Evolutionary conservation across 2,888 invertebrate genomes (phyloP), one percentile per base, ranked within the genome.

Genomic region (Pristionchus arcanus): DNA sequence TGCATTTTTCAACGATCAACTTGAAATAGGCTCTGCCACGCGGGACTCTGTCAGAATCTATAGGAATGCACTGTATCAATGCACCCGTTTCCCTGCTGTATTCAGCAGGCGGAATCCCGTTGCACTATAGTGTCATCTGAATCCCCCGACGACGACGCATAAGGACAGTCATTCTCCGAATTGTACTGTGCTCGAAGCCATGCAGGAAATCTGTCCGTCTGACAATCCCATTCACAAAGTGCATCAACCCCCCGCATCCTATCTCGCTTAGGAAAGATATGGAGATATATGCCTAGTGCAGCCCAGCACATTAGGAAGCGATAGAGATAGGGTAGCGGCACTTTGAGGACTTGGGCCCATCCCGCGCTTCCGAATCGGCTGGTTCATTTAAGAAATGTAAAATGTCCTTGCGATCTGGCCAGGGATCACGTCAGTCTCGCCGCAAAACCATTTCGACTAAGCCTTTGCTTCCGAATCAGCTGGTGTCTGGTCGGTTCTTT

Each of bases 261-360:
- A 49, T 49, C 42, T 49, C 42, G 42, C 13, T 49, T 49, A 42
- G 9, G 9, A 49, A 13, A 49, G 42, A 49, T 49, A 49, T 49
- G 13, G 9, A 13, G 13, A 3, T 9, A 42, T 42, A 42, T 42
- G 42, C 42, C 42, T 49, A 63, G 68, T 68, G 68, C 68, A 68
- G 68, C n/a, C 16, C 21, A 63, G 19, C n/a, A 37, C 37, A 74
- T 74, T 74, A 74, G 74, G 34, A 21, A 7, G 31, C 19, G 74
- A 74, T 74, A 74, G 34, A 74, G 74, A 74, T 68, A 74, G 81
- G 81, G 81, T 81, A 53, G 11, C 49, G 28, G 81, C 81, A 81
- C 81, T 81, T 16, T 81, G 49, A 25, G 81, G 49, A n/a, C 81
- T 3, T 13, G 42, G 42, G 7, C 31, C 15, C 34, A 71, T 71